phyloP scores from a whole-genome alignment of 2,888 invertebrate genomes.

The Dasypolia templi region DNA sequence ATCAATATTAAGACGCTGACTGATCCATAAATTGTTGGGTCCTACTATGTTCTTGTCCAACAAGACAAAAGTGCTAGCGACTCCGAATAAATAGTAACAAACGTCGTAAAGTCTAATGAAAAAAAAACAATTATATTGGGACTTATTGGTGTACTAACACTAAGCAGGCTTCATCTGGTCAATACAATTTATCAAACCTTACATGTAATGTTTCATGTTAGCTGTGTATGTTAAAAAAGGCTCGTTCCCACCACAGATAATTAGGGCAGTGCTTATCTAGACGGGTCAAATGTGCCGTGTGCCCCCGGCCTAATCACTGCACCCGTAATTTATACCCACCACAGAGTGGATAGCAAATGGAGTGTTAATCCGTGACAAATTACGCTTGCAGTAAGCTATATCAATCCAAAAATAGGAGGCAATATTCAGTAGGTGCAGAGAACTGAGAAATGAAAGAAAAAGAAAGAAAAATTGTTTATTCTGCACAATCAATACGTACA shows the following conservation, averaged over 20 bases:
- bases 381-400: neutral
- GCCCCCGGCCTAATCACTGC: constrained; percentile 48
- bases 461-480: too few relatives aligned
- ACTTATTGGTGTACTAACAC: neutral
- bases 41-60: neutral
- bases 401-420: neutral
- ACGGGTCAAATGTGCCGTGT: constrained; percentile 55
- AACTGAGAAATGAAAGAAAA: too few relatives aligned
- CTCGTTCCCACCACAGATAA: constrained; percentile 46
- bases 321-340: constrained; percentile 52
- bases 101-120: neutral
- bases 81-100: neutral
- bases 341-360: constrained; percentile 12
- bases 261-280: constrained; percentile 57
- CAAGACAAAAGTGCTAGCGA: neutral
- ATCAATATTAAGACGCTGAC: neutral
- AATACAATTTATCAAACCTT: constrained; percentile 28
- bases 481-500: too few relatives aligned
- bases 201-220: constrained; percentile 33
- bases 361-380: constrained; percentile 7
- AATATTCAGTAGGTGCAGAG: too few relatives aligned
- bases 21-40: neutral
- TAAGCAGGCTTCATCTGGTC: neutral
- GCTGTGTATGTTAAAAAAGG: constrained; percentile 24
- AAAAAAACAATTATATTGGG: neutral